phyloP scores from a whole-genome alignment of 2,888 invertebrate genomes.

The Epiblema foenella region DNA sequence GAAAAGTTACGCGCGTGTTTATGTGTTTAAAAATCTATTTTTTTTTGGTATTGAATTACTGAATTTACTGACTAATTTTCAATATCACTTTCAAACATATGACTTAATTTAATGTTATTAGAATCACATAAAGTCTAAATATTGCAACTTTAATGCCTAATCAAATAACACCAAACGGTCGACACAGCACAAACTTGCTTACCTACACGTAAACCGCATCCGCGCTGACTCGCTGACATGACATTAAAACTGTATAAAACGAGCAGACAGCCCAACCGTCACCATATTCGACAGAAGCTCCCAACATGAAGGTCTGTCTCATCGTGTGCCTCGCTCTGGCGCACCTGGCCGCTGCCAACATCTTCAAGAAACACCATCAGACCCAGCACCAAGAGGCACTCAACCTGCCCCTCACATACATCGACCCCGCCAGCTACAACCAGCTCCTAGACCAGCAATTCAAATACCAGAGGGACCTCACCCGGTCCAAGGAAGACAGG shows the following conservation, averaged over 20 bases:
- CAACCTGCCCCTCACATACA: conserved; percentile 58
- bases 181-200: neutral
- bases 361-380: conserved; percentile 62
- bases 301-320: conserved; percentile 73
- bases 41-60: too few relatives aligned
- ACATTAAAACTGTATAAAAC: conserved; percentile 59
- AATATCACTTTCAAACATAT: neutral
- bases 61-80: too few relatives aligned
- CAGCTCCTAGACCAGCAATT: conserved; percentile 23
- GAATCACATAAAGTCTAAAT: neutral
- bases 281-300: conserved; percentile 54
- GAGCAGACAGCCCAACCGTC: conserved; percentile 33
- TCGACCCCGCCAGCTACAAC: conserved; percentile 51
- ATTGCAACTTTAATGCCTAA: conserved; percentile 10
- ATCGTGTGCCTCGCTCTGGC: conserved; percentile 71
- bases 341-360: conserved; percentile 65
- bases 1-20: too few relatives aligned
- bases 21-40: too few relatives aligned
- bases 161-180: conserved; percentile 1
- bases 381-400: conserved; percentile 56
- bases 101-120: neutral
- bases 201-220: neutral
- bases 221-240: conserved; percentile 52
- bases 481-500: conserved; percentile 43
- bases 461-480: conserved; percentile 24